These are phyloP conservation scores for Polydrusus pterygomalis DNA, from an alignment of 2,888 invertebrate species.

Conservation along the genomic window DNA sequence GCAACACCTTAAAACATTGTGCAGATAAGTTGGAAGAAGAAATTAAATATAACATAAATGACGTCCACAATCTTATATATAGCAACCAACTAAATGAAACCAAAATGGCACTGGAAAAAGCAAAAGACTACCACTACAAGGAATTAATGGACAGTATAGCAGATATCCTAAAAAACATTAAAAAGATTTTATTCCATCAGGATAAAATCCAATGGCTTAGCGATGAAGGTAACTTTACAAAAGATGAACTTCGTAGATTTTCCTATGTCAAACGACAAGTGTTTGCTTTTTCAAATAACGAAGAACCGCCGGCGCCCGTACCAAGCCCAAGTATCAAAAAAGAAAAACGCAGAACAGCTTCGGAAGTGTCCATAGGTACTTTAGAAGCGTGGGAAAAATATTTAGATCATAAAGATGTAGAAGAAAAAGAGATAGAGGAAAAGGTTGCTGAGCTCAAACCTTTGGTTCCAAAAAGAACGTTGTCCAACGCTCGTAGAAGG, in stretches of 20 bases:
- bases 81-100: conserved; percentile 51
- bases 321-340: conserved; percentile 28
- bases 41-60: conserved; percentile 56
- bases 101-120: conserved; percentile 58
- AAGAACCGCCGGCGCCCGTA: neutral
- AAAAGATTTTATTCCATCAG: conserved; percentile 58
- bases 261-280: conserved; percentile 60
- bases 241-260: conserved; percentile 57
- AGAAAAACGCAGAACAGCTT: conserved; percentile 55
- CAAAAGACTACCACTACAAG: conserved; percentile 61
- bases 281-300: conserved; percentile 53
- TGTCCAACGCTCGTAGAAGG: conserved; percentile 53
- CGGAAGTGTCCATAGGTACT: conserved; percentile 57
- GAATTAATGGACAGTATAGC: conserved; percentile 59
- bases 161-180: conserved; percentile 58
- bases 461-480: conserved; percentile 54
- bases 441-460: conserved; percentile 15
- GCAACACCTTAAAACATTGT: conserved; percentile 56
- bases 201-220: conserved; percentile 56
- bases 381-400: conserved; percentile 62
- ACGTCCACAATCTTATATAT: conserved; percentile 53
- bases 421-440: conserved; percentile 31
- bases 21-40: conserved; percentile 59
- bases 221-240: conserved; percentile 45
- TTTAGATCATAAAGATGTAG: conserved; percentile 53